Conservation (phyloP, 2,797 vertebrate genomes). For the Catostomus latipinnis region DNA sequence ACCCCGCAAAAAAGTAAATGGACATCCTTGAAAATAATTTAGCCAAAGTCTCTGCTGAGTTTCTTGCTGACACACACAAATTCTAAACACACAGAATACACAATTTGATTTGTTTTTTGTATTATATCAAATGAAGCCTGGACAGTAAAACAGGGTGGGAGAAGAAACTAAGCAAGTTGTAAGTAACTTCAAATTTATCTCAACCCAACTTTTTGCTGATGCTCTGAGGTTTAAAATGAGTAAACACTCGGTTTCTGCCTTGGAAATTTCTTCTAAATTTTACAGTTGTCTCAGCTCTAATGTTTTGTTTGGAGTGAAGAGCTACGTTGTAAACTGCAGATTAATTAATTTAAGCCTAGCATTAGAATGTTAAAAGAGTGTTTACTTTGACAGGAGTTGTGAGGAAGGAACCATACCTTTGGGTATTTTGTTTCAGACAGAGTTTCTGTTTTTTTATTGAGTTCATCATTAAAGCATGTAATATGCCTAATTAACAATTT, state of each 20-base stretch:
- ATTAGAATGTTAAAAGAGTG: too few relatives aligned
- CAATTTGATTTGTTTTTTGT: background rate
- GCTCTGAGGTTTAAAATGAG: slow-evolving; percentile 4
- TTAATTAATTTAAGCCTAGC: too few relatives aligned
- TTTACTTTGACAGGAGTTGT: too few relatives aligned
- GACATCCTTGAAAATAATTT: slow-evolving; percentile 21
- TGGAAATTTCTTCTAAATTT: slow-evolving; percentile 38
- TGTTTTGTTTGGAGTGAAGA: background rate
- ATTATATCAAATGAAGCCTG: background rate
- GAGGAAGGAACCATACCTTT: too few relatives aligned
- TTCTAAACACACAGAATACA: slow-evolving; percentile 36
- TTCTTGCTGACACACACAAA: slow-evolving; percentile 19
- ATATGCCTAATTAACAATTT: too few relatives aligned
- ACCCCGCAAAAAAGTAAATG: background rate
- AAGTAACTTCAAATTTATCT: slow-evolving; percentile 9
- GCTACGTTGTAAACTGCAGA: too few relatives aligned
- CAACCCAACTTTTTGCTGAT: slow-evolving; percentile 1
- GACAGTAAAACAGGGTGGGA: slow-evolving; percentile 1
- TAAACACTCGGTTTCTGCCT: background rate
- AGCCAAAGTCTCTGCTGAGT: background rate
- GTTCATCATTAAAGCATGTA: too few relatives aligned
- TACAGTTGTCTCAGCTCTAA: background rate
- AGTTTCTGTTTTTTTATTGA: too few relatives aligned
- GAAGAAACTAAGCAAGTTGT: slow-evolving; percentile 2
- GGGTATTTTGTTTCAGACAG: too few relatives aligned